Conservation (phyloP, 2,113 vertebrate species). For the Gopherus evgoodei region DNA sequence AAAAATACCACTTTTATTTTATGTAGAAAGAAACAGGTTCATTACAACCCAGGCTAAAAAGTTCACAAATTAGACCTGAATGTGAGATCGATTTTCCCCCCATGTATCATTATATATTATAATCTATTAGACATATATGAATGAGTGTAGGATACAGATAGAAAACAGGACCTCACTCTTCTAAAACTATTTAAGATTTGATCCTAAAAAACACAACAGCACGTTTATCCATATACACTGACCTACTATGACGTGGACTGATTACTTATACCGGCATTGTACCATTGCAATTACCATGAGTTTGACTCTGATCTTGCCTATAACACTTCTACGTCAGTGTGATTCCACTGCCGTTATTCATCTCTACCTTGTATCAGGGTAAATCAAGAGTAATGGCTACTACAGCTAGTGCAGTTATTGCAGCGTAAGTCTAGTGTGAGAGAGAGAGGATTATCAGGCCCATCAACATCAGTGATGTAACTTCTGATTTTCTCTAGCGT, state of each 20-base stretch:
- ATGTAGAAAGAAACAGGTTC: background rate
- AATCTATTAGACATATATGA: background rate
- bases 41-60: background rate
- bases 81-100: background rate
- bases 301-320: background rate
- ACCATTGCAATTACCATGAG: rapidly evolving
- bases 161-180: background rate
- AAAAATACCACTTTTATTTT: background rate
- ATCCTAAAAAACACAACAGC: background rate
- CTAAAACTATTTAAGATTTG: background rate
- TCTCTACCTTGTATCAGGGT: background rate
- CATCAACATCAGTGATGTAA: background rate
- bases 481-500: background rate
- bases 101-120: background rate
- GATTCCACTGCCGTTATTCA: background rate
- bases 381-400: background rate
- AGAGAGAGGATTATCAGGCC: background rate
- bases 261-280: background rate
- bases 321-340: background rate
- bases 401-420: background rate
- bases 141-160: background rate
- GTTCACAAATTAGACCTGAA: background rate
- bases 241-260: background rate
- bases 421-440: background rate
- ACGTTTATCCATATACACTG: rapidly evolving